These are phyloP conservation scores for Arctocebus calabarensis DNA, from an alignment of 2,797 vertebrate species.

Conservation along the genomic window DNA sequence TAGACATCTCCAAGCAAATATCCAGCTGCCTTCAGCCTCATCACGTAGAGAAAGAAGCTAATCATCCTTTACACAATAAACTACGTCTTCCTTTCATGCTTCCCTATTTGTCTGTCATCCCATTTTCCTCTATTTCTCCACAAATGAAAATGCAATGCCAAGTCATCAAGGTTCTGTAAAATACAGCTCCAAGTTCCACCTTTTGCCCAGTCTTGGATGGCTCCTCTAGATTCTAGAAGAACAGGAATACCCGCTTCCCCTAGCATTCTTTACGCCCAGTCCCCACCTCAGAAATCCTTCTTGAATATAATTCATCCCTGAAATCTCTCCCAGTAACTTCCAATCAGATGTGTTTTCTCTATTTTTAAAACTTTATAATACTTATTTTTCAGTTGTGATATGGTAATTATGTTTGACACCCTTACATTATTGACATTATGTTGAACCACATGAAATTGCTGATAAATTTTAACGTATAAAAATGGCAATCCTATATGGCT, in stretches of 20 bases:
- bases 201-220: background rate
- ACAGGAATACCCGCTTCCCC: too few species aligned
- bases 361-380: background rate
- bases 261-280: rapidly evolving
- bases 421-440: background rate
- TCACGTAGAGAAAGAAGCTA: rapidly evolving
- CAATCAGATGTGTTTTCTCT: background rate
- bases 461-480: background rate
- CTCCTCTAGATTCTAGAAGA: background rate
- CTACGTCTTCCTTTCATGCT: background rate
- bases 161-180: background rate
- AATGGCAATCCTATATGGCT: background rate
- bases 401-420: background rate
- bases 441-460: background rate
- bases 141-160: background rate
- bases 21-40: background rate
- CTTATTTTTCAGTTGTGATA: background rate
- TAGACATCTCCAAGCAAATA: background rate
- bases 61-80: background rate
- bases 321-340: background rate
- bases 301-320: background rate
- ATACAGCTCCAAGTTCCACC: background rate
- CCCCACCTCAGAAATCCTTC: background rate
- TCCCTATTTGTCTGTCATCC: too few species aligned
- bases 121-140: background rate